Evolutionary conservation across 2,113 vertebrate genomes (phyloP).

Genomic region (Vulpes ferrilata): DNA sequence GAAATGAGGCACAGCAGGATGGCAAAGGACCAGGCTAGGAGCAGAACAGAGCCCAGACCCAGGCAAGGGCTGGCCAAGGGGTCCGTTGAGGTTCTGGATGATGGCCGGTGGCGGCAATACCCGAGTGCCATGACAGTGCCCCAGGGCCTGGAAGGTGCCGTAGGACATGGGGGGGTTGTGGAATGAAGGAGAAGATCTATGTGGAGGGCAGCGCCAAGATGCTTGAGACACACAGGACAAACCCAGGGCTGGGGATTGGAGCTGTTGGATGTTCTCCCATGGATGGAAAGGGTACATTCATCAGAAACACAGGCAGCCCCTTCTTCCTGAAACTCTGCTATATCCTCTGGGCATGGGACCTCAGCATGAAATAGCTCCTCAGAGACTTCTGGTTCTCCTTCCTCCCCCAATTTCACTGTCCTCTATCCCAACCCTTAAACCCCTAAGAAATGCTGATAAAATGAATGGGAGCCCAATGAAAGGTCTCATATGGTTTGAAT

Average conservation of each 20-base stretch:
- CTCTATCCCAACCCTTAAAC: accelerated
- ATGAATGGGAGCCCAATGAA: accelerated
- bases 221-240: background rate
- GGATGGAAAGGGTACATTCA: background rate
- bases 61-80: accelerated
- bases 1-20: background rate
- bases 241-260: background rate
- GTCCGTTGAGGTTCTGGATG: accelerated
- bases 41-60: background rate
- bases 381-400: background rate
- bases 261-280: accelerated
- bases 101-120: background rate
- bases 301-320: background rate
- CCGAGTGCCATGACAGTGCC: accelerated
- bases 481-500: accelerated
- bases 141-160: accelerated
- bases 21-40: background rate
- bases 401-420: background rate
- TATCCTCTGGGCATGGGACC: accelerated
- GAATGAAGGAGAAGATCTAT: accelerated
- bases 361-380: background rate
- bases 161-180: background rate
- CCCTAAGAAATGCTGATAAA: background rate
- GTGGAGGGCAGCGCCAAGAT: background rate
- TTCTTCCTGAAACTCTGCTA: background rate